Conservation (phyloP, 2,888 invertebrate species). For the Drosophila diplacantha region DNA sequence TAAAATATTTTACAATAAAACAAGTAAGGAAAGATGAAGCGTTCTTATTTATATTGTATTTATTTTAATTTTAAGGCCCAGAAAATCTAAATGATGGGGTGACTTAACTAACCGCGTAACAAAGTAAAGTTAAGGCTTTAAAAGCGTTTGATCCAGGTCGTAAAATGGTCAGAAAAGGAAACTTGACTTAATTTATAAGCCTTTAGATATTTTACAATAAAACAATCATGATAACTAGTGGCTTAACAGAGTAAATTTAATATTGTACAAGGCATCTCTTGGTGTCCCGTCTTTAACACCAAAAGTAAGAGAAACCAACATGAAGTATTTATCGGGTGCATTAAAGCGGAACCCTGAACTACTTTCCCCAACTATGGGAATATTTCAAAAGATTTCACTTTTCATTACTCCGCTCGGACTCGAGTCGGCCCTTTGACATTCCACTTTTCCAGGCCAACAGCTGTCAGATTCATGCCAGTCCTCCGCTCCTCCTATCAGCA, state of each 20-base stretch:
- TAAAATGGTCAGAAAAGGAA: neutral
- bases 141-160: neutral
- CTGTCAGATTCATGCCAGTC: slow-evolving; percentile 49
- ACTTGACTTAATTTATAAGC: neutral
- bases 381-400: slow-evolving; percentile 38
- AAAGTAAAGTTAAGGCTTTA: no score
- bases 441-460: slow-evolving; percentile 49
- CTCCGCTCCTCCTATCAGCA: slow-evolving; percentile 41
- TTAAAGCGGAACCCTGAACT: slow-evolving; percentile 21
- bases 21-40: no score
- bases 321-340: slow-evolving; percentile 10
- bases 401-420: slow-evolving; percentile 40
- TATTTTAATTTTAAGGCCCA: no score
- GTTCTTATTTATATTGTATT: no score
- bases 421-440: slow-evolving; percentile 41
- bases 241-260: neutral
- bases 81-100: no score
- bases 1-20: no score
- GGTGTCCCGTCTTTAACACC: neutral
- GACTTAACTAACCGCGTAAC: no score
- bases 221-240: neutral
- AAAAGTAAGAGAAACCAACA: neutral
- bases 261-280: neutral
- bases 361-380: slow-evolving; percentile 14
- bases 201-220: neutral